A percentile compares a stretch with the other conserved stretches of the same genome.
phyloP scores from a whole-genome alignment of 1,140 invertebrate species.

The Coptotermes formosanus region DNA sequence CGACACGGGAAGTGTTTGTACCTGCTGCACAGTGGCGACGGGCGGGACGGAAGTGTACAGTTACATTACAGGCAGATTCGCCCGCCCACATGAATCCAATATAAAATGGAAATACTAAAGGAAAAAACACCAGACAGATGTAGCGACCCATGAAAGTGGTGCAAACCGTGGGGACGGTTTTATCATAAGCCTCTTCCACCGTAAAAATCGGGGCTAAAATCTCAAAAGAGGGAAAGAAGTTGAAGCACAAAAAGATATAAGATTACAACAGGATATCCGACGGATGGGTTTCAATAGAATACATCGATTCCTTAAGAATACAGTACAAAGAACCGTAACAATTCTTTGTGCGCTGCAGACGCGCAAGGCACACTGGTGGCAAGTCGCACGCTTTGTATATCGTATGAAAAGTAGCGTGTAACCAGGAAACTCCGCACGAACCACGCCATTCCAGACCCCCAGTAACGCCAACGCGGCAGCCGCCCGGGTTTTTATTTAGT shows the following conservation, averaged over 20 bases:
- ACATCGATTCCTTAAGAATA: not conserved
- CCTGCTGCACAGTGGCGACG: no score
- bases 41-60: no score
- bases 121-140: not conserved
- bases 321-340: not conserved
- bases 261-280: not conserved
- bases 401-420: no score
- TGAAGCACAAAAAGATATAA: not conserved
- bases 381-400: no score
- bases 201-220: not conserved
- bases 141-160: not conserved
- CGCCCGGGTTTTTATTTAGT: no score
- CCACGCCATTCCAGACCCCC: no score
- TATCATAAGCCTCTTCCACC: not conserved
- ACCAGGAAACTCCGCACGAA: no score
- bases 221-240: not conserved
- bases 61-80: no score
- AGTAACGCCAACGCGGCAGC: no score
- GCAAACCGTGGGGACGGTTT: not conserved
- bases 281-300: not conserved
- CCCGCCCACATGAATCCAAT: not conserved
- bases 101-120: not conserved
- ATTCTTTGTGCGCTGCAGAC: not conserved
- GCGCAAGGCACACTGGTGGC: not conserved
- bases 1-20: no score